These are phyloP conservation scores for Helobdella robusta DNA, from an alignment of 2,888 invertebrate genomes.

Conservation along the genomic window DNA sequence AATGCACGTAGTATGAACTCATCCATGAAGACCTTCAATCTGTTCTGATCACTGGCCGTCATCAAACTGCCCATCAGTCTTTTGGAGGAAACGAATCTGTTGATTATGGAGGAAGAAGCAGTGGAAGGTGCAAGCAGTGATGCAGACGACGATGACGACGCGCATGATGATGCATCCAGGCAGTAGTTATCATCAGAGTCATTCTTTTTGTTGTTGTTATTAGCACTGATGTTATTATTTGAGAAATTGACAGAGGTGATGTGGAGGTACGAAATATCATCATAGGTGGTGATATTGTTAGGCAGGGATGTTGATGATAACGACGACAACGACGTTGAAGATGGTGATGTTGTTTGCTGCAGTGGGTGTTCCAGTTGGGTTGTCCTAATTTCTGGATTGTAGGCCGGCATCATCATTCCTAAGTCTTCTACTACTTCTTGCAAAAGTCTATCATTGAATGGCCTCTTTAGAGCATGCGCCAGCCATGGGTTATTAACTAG, in stretches of 20 bases:
- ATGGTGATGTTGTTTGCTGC: background rate
- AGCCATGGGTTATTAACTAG: background rate
- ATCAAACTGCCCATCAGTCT: constrained; percentile 56
- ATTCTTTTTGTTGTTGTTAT: background rate
- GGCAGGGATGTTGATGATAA: no score
- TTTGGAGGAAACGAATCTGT: constrained; percentile 23
- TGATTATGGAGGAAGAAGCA: background rate
- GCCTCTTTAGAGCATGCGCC: background rate
- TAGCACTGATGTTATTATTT: background rate
- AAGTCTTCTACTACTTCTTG: background rate
- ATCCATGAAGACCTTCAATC: constrained; percentile 70
- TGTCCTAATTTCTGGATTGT: background rate
- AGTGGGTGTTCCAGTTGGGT: background rate
- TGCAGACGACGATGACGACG: background rate
- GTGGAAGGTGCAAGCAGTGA: background rate
- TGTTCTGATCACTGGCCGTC: constrained; percentile 71
- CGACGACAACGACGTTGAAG: background rate
- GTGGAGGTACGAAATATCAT: no score
- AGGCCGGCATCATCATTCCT: background rate
- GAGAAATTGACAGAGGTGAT: no score
- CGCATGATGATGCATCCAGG: background rate
- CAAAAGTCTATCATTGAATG: no score
- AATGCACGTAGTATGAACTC: constrained; percentile 78
- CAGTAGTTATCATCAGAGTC: background rate
- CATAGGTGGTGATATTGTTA: no score